A percentile compares a stretch with the other conserved stretches of the same genome.
phyloP scores from a whole-genome alignment of 2,797 vertebrate species.

The Pangasius larnaudii region DNA sequence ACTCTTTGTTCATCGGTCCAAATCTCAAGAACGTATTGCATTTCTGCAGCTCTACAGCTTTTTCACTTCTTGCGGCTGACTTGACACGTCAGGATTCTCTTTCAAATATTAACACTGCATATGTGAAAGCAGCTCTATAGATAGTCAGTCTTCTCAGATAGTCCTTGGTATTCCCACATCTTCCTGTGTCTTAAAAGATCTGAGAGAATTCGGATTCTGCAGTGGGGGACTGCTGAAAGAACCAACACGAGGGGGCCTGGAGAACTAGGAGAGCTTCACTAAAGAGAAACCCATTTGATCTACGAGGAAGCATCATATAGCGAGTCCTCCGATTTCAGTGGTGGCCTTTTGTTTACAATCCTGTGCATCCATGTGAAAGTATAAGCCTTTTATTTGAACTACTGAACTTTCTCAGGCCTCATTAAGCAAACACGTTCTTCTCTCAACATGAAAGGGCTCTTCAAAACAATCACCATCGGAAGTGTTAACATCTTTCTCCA shows the following conservation, averaged over 20 bases:
- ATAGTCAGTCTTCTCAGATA: not conserved
- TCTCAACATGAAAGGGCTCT: slow-evolving; percentile 44
- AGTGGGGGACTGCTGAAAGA: not conserved
- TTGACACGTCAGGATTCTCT: too few relatives aligned
- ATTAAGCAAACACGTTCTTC: slow-evolving; percentile 48
- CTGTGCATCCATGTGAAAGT: slow-evolving; percentile 20
- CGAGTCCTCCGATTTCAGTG: slow-evolving; percentile 40
- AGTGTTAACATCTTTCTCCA: slow-evolving; percentile 54
- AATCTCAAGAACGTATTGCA: not conserved
- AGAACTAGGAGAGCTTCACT: not conserved
- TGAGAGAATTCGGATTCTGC: not conserved
- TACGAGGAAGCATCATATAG: slow-evolving; percentile 26
- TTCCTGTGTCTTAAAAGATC: not conserved
- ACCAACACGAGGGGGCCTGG: not conserved
- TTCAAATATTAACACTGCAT: too few relatives aligned
- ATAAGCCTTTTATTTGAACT: slow-evolving; percentile 48
- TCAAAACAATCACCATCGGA: slow-evolving; percentile 46
- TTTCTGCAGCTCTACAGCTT: not conserved
- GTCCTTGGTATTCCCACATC: not conserved
- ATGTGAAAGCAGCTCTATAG: not conserved
- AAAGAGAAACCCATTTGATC: not conserved
- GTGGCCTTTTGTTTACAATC: slow-evolving; percentile 33
- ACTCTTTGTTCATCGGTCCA: not conserved
- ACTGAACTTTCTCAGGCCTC: slow-evolving; percentile 50
- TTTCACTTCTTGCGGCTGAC: too few relatives aligned